A percentile compares a stretch with the other conserved stretches of the same genome.
These are phyloP conservation scores for Aphidius ervi DNA, from an alignment of 1,140 invertebrate genomes.

Conservation along the genomic window DNA sequence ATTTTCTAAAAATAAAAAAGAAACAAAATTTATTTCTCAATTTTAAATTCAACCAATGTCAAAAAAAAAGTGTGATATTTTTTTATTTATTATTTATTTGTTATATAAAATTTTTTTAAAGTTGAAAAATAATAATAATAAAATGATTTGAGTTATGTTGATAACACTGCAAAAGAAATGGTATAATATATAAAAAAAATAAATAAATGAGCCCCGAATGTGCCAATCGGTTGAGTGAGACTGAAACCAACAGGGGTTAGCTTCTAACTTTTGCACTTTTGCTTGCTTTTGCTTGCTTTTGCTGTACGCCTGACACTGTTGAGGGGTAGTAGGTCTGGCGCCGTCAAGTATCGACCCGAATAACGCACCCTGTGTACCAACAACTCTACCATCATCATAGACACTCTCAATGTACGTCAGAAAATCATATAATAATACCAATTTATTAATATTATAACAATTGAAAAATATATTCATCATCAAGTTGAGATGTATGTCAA, in stretches of 20 bases:
- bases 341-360: slow-evolving; percentile 34
- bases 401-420: no score
- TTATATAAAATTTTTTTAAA: no score
- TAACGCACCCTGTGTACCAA: slow-evolving; percentile 20
- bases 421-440: no score
- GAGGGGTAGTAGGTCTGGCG: slow-evolving; percentile 29
- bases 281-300: slow-evolving; percentile 9
- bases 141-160: not conserved
- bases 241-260: slow-evolving; percentile 26
- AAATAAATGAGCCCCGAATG: slow-evolving; percentile 16
- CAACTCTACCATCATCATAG: no score
- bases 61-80: no score
- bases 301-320: slow-evolving; percentile 26
- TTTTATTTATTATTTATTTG: no score
- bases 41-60: not conserved
- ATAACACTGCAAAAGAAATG: not conserved
- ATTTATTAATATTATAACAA: no score
- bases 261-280: slow-evolving; percentile 23
- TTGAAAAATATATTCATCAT: no score
- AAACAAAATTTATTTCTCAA: not conserved
- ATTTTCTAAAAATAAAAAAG: not conserved
- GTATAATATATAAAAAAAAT: slow-evolving; percentile 15
- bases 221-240: slow-evolving; percentile 19
- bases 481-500: no score
- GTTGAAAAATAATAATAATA: no score